Percentiles rank a stretch among this genome's conserved stretches.
These are phyloP conservation scores for Ctenochaetus hawaiiensis DNA, from an alignment of 2,797 vertebrate species.

Conservation along the genomic window DNA sequence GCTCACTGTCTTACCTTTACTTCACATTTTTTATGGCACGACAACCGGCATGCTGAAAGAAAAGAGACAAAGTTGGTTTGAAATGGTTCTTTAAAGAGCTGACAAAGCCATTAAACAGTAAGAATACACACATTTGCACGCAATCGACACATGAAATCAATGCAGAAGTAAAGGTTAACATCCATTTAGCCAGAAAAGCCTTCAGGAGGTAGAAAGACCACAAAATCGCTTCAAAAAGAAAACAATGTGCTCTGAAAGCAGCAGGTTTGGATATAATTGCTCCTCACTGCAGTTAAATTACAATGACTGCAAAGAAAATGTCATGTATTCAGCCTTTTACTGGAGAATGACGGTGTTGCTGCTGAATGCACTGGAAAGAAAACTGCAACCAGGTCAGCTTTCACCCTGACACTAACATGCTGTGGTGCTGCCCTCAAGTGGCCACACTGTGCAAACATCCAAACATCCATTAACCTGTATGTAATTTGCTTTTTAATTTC, in stretches of 20 bases:
- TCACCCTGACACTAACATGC: slow-evolving; percentile 13
- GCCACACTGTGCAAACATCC: slow-evolving; percentile 37
- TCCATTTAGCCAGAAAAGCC: not conserved
- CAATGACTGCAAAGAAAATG: not conserved
- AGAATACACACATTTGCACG: too few relatives aligned
- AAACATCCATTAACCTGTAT: not conserved
- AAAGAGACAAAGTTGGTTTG: slow-evolving; percentile 15
- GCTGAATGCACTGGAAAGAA: slow-evolving; percentile 13
- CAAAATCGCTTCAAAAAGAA: too few relatives aligned
- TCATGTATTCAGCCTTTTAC: not conserved
- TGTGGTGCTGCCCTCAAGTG: slow-evolving; percentile 76
- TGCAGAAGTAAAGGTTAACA: not conserved
- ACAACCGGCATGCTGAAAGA: slow-evolving; percentile 75
- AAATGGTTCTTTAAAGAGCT: not conserved
- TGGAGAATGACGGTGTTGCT: not conserved
- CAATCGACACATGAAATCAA: too few relatives aligned
- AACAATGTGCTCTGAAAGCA: not conserved
- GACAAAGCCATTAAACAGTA: too few relatives aligned
- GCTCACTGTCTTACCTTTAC: slow-evolving; percentile 76
- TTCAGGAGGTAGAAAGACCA: too few relatives aligned
- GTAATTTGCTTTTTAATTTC: not conserved
- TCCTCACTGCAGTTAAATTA: not conserved
- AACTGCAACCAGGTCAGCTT: slow-evolving; percentile 29
- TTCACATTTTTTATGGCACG: slow-evolving; percentile 83
- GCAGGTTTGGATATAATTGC: not conserved